phyloP scores from a whole-genome alignment of 2,797 vertebrate genomes.

The Enteromius paludinosus region DNA sequence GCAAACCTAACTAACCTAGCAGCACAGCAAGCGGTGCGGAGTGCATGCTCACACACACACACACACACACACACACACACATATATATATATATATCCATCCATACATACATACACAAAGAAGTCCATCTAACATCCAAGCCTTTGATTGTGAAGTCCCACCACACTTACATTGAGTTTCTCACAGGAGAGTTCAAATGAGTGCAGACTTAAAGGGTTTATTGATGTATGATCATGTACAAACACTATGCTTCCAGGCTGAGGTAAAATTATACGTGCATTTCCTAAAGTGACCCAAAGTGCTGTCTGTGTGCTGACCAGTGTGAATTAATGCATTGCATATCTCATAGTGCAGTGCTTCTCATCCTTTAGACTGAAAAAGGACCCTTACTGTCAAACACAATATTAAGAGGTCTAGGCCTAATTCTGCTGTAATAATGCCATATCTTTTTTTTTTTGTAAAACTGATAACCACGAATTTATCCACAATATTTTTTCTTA shows the following conservation, averaged over 20 bases:
- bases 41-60: background rate
- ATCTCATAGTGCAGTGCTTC: background rate
- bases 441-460: background rate
- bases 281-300: constrained; percentile 5
- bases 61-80: background rate
- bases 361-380: background rate
- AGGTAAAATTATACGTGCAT: background rate
- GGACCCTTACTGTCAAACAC: background rate
- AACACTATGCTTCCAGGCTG: background rate
- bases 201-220: background rate
- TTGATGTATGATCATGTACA: constrained; percentile 9
- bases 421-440: background rate
- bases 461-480: background rate
- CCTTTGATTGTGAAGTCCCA: constrained; percentile 6
- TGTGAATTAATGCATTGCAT: background rate
- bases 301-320: background rate
- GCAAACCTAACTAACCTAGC: constrained; percentile 12
- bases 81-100: no score
- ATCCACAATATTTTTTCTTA: background rate
- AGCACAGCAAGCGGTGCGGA: constrained; percentile 9
- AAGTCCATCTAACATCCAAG: constrained; percentile 16
- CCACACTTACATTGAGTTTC: background rate
- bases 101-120: background rate
- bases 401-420: background rate
- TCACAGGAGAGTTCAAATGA: constrained; percentile 8